phyloP scores from a whole-genome alignment of 2,888 invertebrate genomes.

The Papilio gigon region DNA sequence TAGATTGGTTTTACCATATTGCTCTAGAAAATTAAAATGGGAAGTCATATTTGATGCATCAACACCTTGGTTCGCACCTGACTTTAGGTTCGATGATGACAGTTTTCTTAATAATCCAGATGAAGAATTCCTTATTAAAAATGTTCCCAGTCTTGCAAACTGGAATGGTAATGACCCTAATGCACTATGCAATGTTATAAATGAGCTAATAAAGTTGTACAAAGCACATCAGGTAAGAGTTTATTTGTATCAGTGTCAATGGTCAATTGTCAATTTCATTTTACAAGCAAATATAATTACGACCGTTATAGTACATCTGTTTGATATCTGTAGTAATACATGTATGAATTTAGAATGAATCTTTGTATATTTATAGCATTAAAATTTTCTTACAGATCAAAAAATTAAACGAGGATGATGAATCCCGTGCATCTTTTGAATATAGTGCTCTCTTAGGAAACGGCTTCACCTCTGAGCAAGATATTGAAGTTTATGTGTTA shows the following conservation, averaged over 20 bases:
- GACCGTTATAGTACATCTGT: too few relatives aligned
- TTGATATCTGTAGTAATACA: too few relatives aligned
- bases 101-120: slow-evolving; percentile 84
- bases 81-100: slow-evolving; percentile 88
- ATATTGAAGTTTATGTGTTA: slow-evolving; percentile 86
- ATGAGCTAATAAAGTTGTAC: slow-evolving; percentile 84
- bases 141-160: slow-evolving; percentile 83
- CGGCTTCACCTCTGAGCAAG: slow-evolving; percentile 77
- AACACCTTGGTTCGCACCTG: slow-evolving; percentile 86
- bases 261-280: not conserved
- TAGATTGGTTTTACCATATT: slow-evolving; percentile 86
- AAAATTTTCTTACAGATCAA: slow-evolving; percentile 62
- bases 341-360: slow-evolving; percentile 22
- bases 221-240: slow-evolving; percentile 83
- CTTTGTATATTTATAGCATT: not conserved
- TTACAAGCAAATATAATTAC: too few relatives aligned
- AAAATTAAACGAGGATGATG: slow-evolving; percentile 77
- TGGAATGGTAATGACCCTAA: slow-evolving; percentile 85
- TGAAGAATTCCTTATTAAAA: slow-evolving; percentile 74
- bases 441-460: slow-evolving; percentile 84
- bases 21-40: slow-evolving; percentile 86
- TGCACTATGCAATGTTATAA: slow-evolving; percentile 83
- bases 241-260: slow-evolving; percentile 22
- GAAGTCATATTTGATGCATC: slow-evolving; percentile 86
- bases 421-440: slow-evolving; percentile 83